phyloP scores from a whole-genome alignment of 1,140 invertebrate species.

The Charaxes varanes region DNA sequence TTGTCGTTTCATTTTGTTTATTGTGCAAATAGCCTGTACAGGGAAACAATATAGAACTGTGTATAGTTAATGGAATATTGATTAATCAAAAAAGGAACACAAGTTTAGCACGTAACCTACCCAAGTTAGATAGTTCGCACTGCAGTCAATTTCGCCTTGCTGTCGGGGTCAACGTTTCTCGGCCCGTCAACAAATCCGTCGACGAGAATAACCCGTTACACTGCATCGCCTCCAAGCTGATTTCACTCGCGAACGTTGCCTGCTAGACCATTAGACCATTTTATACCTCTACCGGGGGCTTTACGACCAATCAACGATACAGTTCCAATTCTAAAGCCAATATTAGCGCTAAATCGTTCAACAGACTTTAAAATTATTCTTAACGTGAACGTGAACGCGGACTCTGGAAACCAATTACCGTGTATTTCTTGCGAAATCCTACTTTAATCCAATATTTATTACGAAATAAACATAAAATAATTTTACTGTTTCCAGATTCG shows the following conservation, averaged over 20 bases:
- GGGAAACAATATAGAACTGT: no score
- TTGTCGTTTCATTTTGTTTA: no score
- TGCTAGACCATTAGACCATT: conserved; percentile 56
- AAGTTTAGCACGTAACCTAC: conserved; percentile 2
- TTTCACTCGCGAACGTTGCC: conserved; percentile 49
- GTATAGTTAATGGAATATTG: no score
- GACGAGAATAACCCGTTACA: conserved; percentile 71
- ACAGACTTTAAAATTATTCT: conserved; percentile 5
- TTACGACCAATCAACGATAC: conserved; percentile 23
- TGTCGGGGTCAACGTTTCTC: conserved; percentile 65
- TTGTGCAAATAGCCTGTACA: no score
- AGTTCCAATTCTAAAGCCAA: conserved; percentile 13
- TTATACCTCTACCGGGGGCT: conserved; percentile 30
- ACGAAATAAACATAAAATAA: not conserved
- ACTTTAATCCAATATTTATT: not conserved
- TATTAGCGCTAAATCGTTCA: conserved; percentile 7
- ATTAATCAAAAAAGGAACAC: conserved; percentile 4
- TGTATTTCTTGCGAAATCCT: not conserved
- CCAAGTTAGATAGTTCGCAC: conserved; percentile 35
- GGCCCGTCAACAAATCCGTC: conserved; percentile 67
- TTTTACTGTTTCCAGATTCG: not conserved
- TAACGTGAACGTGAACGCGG: not conserved
- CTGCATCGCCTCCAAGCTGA: conserved; percentile 58
- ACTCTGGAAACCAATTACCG: not conserved
- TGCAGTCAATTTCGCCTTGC: conserved; percentile 45